Conservation (phyloP, 2,797 vertebrate species). For the Sebastes trivittatus region DNA sequence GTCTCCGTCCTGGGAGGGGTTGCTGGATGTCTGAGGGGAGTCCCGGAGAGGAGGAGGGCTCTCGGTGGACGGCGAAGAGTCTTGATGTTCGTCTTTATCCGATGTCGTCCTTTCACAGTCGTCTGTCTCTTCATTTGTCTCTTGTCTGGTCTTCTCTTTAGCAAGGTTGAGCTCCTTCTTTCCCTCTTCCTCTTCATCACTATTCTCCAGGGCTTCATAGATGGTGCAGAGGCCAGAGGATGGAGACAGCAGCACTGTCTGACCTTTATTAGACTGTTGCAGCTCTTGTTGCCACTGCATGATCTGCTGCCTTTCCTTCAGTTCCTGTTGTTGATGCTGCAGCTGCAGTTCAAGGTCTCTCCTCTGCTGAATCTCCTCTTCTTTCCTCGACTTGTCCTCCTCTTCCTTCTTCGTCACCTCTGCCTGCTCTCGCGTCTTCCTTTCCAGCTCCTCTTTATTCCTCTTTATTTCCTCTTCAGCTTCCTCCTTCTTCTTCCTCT, state of each 20-base stretch:
- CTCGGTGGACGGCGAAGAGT: constrained; percentile 15
- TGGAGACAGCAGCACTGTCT: constrained; percentile 67
- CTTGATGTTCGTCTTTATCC: constrained; percentile 1
- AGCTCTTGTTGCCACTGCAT: constrained; percentile 84
- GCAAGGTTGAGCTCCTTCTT: not conserved
- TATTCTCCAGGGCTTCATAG: constrained; percentile 87
- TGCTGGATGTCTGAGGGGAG: constrained; percentile 18
- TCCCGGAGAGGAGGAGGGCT: constrained; percentile 37
- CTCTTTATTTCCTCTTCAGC: constrained; percentile 65
- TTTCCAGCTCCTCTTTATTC: constrained; percentile 48
- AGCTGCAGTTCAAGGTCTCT: constrained; percentile 73
- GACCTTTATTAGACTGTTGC: constrained; percentile 61
- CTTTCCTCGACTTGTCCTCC: constrained; percentile 22
- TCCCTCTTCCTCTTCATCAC: constrained; percentile 69
- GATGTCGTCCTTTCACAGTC: constrained; percentile 23
- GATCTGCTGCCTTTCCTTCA: constrained; percentile 81
- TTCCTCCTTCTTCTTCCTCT: constrained; percentile 63
- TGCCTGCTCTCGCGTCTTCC: constrained; percentile 32
- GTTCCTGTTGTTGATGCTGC: constrained; percentile 79
- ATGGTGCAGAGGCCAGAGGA: constrained; percentile 87
- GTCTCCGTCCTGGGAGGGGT: constrained; percentile 36
- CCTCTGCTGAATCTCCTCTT: constrained; percentile 60
- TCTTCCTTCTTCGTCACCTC: constrained; percentile 39
- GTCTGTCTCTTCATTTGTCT: not conserved
- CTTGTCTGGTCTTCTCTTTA: not conserved